phyloP scores from a whole-genome alignment of 2,797 vertebrate genomes.

The Acanthurus leucopareius region DNA sequence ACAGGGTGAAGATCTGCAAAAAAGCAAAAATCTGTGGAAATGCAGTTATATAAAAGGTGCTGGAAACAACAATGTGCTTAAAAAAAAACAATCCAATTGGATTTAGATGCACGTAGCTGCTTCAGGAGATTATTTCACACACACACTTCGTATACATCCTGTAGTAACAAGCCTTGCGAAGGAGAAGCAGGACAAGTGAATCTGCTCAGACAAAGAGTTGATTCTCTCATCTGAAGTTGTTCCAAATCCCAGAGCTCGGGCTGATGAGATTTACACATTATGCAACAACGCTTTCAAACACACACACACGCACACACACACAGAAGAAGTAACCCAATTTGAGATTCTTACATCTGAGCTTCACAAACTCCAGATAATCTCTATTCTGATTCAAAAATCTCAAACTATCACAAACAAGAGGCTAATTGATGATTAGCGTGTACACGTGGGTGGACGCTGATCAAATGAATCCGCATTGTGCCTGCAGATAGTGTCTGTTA shows the following conservation, averaged over 20 bases:
- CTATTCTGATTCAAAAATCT: conserved; percentile 35
- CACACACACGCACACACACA: conserved; percentile 23
- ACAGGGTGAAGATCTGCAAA: conserved; percentile 8
- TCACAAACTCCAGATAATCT: conserved; percentile 23
- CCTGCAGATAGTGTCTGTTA: not conserved
- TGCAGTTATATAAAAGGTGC: conserved; percentile 28
- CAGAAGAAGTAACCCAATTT: conserved; percentile 51
- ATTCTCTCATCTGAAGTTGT: conserved; percentile 51
- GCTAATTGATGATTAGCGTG: conserved; percentile 11
- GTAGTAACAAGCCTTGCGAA: conserved; percentile 38
- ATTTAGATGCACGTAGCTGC: conserved; percentile 15
- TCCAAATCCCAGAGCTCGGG: conserved; percentile 56
- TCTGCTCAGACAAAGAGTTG: conserved; percentile 49
- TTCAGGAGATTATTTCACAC: conserved; percentile 36
- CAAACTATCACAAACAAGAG: not conserved
- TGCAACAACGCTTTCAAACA: conserved; percentile 20
- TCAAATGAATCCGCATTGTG: not conserved
- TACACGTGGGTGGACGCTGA: not conserved
- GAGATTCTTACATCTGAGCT: conserved; percentile 10
- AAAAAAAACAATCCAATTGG: not conserved
- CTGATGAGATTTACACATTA: conserved; percentile 38
- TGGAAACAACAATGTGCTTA: not conserved
- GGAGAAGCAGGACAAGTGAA: conserved; percentile 55
- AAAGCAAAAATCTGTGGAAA: not conserved
- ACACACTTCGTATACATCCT: not conserved